phyloP scores from a whole-genome alignment of 2,797 vertebrate genomes.

The Anabas testudineus region DNA sequence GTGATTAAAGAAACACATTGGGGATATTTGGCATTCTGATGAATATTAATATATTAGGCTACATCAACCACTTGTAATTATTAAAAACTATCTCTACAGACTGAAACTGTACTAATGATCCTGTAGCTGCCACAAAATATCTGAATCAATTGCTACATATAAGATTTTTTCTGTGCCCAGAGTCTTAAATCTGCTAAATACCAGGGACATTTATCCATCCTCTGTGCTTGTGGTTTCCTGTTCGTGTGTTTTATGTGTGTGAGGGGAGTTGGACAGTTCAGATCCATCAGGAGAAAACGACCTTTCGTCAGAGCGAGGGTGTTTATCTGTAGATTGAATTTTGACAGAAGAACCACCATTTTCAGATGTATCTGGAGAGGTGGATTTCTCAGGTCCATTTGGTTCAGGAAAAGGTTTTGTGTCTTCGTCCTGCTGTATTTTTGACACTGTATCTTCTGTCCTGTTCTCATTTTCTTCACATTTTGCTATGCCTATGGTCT shows the following conservation, averaged over 20 bases:
- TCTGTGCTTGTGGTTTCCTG: background rate
- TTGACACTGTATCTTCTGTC: background rate
- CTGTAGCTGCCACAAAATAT: background rate
- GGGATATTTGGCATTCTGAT: background rate
- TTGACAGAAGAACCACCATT: slow-evolving; percentile 9
- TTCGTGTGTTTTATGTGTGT: slow-evolving; percentile 7
- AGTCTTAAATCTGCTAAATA: background rate
- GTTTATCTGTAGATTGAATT: background rate
- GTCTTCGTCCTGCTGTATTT: background rate
- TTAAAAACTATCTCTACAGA: background rate
- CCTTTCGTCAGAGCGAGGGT: background rate
- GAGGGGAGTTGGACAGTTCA: slow-evolving; percentile 7
- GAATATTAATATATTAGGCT: background rate
- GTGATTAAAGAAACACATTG: background rate
- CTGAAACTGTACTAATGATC: background rate
- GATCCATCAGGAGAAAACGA: background rate
- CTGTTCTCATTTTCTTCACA: background rate
- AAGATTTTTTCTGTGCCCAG: background rate
- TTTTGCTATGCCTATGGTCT: background rate
- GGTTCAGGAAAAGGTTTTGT: background rate
- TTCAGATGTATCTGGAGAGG: background rate
- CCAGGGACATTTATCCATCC: background rate
- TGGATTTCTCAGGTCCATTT: slow-evolving; percentile 9
- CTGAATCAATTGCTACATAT: background rate
- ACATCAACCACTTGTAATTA: background rate